Percentiles rank a stretch among this genome's conserved stretches.
phyloP scores from a whole-genome alignment of 1,140 invertebrate species.

The Pectinophora gossypiella region DNA sequence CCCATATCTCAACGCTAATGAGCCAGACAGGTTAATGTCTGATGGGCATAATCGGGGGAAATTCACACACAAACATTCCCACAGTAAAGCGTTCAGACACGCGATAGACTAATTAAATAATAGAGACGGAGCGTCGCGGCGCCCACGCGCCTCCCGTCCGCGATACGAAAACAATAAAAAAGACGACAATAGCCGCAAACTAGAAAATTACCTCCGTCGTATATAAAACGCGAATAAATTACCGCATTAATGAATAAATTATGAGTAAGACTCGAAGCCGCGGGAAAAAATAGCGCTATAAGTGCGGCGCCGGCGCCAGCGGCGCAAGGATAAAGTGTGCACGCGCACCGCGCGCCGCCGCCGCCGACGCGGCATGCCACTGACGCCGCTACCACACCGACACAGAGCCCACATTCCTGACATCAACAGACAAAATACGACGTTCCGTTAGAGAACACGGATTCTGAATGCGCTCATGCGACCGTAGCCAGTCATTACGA shows the following conservation, averaged over 20 bases:
- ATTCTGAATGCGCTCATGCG: constrained; percentile 62
- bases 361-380: constrained; percentile 14
- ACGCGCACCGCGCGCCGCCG: constrained; percentile 31
- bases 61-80: constrained; percentile 19
- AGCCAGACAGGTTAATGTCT: neutral
- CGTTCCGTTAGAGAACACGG: constrained; percentile 26
- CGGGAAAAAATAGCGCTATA: constrained; percentile 61
- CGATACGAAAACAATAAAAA: constrained; percentile 39
- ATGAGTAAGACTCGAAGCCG: constrained; percentile 44
- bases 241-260: constrained; percentile 65
- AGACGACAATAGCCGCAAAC: constrained; percentile 41
- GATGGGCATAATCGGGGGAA: neutral
- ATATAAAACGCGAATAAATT: constrained; percentile 52
- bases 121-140: constrained; percentile 18
- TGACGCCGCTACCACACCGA: constrained; percentile 17
- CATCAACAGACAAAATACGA: constrained; percentile 26
- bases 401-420: constrained; percentile 1
- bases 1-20: neutral
- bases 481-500: constrained; percentile 65
- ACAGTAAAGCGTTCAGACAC: constrained; percentile 24
- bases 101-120: constrained; percentile 30
- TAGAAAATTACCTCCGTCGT: constrained; percentile 43
- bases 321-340: constrained; percentile 47
- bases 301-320: constrained; percentile 65
- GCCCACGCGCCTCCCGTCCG: constrained; percentile 28